phyloP scores from a whole-genome alignment of 92 coral and sea anemone genomes.

The Scolanthus callimorphus region DNA sequence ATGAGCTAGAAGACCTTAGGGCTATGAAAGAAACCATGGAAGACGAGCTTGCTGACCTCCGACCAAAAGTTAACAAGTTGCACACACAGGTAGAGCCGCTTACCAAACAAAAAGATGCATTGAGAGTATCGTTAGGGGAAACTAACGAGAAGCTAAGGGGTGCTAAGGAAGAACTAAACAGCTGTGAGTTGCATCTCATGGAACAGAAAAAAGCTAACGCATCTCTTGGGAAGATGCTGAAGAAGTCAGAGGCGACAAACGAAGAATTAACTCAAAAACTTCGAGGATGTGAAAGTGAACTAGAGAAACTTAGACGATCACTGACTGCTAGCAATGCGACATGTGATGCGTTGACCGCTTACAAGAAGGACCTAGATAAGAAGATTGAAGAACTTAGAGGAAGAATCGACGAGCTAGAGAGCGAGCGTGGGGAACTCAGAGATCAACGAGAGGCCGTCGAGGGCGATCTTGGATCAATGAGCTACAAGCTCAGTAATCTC shows the following conservation, averaged over 20 bases:
- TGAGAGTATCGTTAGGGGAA: constrained; percentile 44
- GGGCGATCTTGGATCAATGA: constrained; percentile 50
- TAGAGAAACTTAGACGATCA: constrained; percentile 53
- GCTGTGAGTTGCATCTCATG: constrained; percentile 38
- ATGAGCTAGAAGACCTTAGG: constrained; percentile 55
- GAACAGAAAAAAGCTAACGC: constrained; percentile 77
- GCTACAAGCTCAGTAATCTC: constrained; percentile 62
- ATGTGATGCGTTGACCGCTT: constrained; percentile 41
- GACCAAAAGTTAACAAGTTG: constrained; percentile 53
- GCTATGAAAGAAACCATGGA: constrained; percentile 39
- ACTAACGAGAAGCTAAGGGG: constrained; percentile 43
- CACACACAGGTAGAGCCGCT: constrained; percentile 54
- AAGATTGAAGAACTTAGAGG: constrained; percentile 34
- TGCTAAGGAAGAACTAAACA: constrained; percentile 51
- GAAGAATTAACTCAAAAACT: constrained; percentile 39
- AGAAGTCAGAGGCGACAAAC: constrained; percentile 56
- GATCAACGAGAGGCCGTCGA: constrained; percentile 67
- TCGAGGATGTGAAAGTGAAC: constrained; percentile 41
- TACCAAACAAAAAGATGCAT: constrained; percentile 49
- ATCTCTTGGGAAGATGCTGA: constrained; percentile 65
- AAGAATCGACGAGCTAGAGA: constrained; percentile 36
- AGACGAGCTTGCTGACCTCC: constrained; percentile 41
- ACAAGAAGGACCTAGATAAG: constrained; percentile 49
- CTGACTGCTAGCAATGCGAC: constrained; percentile 48
- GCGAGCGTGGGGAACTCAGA: constrained; percentile 44